These are phyloP conservation scores for Gymnodraco acuticeps DNA, from an alignment of 2,797 vertebrate species.

Conservation along the genomic window DNA sequence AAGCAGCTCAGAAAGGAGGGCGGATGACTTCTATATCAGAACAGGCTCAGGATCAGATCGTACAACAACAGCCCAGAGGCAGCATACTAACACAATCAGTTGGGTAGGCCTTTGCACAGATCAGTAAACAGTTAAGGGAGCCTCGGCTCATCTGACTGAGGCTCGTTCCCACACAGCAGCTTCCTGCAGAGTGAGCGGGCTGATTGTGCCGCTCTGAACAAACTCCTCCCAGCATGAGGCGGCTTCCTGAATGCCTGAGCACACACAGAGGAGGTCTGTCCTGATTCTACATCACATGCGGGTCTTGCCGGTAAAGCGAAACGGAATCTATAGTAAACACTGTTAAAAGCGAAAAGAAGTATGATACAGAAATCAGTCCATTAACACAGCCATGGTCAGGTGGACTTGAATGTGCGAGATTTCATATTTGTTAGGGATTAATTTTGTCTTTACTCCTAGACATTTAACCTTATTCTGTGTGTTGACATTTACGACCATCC, in stretches of 20 bases:
- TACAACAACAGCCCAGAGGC: slow-evolving; percentile 19
- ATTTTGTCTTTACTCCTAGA: too few relatives aligned
- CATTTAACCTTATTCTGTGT: too few relatives aligned
- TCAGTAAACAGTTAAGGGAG: slow-evolving; percentile 39
- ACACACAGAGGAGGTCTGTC: slow-evolving; percentile 56
- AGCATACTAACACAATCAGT: slow-evolving; percentile 23
- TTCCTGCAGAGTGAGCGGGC: slow-evolving; percentile 66
- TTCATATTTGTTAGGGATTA: background rate
- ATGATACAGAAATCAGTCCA: background rate
- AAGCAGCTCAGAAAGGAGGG: background rate
- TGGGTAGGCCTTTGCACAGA: slow-evolving; percentile 25
- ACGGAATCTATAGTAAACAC: slow-evolving; percentile 7
- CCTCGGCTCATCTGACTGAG: slow-evolving; percentile 31
- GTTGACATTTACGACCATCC: too few relatives aligned
- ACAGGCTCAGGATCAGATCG: background rate
- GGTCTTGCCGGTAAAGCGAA: background rate
- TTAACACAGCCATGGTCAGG: background rate
- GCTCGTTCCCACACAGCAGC: slow-evolving; percentile 69
- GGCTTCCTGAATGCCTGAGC: slow-evolving; percentile 63
- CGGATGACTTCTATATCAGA: slow-evolving; percentile 5
- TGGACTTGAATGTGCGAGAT: background rate
- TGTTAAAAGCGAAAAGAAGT: background rate
- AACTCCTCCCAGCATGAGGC: slow-evolving; percentile 28
- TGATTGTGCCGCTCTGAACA: slow-evolving; percentile 48
- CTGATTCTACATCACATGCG: slow-evolving; percentile 37